Base-by-base conservation (phyloP, 1,140 invertebrate species). In the Aphaenogaster ashmeadi region DNA sequence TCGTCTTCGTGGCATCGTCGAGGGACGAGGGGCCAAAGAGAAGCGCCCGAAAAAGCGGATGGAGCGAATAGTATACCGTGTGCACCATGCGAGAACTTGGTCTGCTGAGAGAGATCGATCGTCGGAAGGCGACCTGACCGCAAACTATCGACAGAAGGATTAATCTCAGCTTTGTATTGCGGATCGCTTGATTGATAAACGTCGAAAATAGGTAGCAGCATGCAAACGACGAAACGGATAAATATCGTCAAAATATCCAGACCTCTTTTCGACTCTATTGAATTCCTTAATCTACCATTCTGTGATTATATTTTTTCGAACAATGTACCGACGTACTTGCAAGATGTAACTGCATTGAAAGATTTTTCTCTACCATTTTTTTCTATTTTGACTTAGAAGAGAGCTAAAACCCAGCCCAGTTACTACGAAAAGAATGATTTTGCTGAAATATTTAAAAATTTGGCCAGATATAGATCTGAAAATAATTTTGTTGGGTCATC, bases 1-100 rank as follows among this genome's bases (percentile, higher is more conserved):
- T 81, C 77, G 85, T 81, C 77, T 87, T 72, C 47, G 47, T 33
- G 38, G n/a, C 47, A 71, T 71, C 62, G n/a, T 56, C 79, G 27
- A 52, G 47, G 21, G 27, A 15, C 6, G 18, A 33, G 13, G 0
- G 44, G 27, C 8, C 9, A 79, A n/a, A 52, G 33, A 69, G 47
- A 21, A 38, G 15, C 3, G n/a, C 2, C 18, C 44, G 8, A 54
- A 80, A 69, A 67, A 54, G n/a, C 11, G 27, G n/a, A 77, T 7
- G 36, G 21, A 15, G 15, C 1, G 66, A 38, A 50, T 8, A n/a
- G 11, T 33, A 44, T 18, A 27, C 8, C 27, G 3, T n/a, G 13
- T 44, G 36, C 15, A 41, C 36, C 36, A 27, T 56, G 18, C 50
- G 27, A 27, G 44, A 58, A 60, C 13, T 21, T 75, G 27, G n/a